Evolutionary conservation across 2,113 vertebrate genomes (phyloP), one percentile per base, ranked within the genome.

Genomic region (Pelmatolapia mariae): DNA sequence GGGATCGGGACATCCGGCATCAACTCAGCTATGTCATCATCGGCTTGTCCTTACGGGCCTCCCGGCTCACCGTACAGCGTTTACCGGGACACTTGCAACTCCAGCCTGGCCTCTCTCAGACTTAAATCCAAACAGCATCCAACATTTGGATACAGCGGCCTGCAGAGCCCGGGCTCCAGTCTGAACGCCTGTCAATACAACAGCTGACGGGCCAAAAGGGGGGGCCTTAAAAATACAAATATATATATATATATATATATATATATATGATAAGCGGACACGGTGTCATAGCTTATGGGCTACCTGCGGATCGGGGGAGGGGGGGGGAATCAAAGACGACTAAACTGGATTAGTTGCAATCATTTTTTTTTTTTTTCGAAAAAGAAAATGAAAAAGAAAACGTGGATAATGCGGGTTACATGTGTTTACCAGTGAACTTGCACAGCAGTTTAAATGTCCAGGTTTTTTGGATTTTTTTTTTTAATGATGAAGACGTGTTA

Each of bases 51-150:
- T 6, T 99, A 99, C 87, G 98, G 97, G 81, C 97, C 98, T 0
- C 98, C 98, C 22, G 98, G 97, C 63, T 98, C 98, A 12, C 98
- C 98, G 24, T 99, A 99, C 97, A 98, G 97, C 93, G 98, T 99
- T 92, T 99, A 99, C 95, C 94, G 99, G 96, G 99, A 99, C 97
- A 99, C 98, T 89, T 99, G 99, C 95, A 99, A 98, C 97, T 99
- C 98, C 88, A 98, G 98, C 94, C 95, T 99, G 88, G 98, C 99
- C 89, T 98, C 98, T 56, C 97, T 99, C 87, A 97, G 98, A 97
- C 99, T 99, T 89, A 99, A 99, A 95, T 98, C 98, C 91, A 99
- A 99, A 94, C 99, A 99, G 92, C 99, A 99, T 91, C 98, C 98
- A 9, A 97, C 97, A n/a, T 99, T 99, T 89, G 98, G 98, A 94